Conservation (phyloP, 2,113 vertebrate species). For the Eptatretus burgeri region DNA sequence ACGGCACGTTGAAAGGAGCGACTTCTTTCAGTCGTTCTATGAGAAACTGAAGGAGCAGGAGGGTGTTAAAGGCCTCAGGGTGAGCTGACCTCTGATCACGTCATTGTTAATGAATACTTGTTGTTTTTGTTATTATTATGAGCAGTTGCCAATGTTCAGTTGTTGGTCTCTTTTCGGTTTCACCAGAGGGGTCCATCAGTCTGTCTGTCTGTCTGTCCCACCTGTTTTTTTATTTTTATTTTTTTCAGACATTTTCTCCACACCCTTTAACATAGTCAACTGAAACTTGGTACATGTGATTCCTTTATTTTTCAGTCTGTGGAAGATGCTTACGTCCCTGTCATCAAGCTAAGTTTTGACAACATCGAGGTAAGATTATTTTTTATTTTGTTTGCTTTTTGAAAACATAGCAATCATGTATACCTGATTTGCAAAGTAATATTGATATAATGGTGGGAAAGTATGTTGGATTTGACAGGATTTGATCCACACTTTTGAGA, state of each 20-base stretch:
- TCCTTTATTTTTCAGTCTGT: constrained; percentile 24
- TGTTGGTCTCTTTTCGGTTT: too few species aligned
- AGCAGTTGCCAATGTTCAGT: too few species aligned
- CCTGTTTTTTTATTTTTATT: too few species aligned
- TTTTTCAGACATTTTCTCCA: too few species aligned
- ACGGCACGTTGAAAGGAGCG: constrained; percentile 39
- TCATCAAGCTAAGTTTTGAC: constrained; percentile 57
- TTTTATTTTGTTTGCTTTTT: constrained; percentile 1
- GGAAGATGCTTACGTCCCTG: constrained; percentile 53
- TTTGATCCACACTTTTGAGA: too few species aligned
- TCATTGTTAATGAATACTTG: too few species aligned
- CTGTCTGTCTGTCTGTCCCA: too few species aligned
- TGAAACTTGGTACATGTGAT: too few species aligned
- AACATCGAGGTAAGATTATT: constrained; percentile 37
- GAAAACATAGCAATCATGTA: background rate
- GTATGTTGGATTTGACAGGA: background rate
- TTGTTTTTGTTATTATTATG: too few species aligned
- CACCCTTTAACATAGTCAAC: too few species aligned
- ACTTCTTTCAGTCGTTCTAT: constrained; percentile 61
- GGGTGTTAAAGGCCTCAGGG: constrained; percentile 49
- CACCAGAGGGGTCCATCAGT: too few species aligned
- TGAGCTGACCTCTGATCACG: constrained; percentile 14
- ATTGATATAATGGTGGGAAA: background rate
- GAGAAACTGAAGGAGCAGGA: constrained; percentile 51
- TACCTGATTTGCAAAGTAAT: background rate